Evolutionary conservation across 2,113 vertebrate species (phyloP), one percentile per base, ranked within the genome.

Genomic region (Pseudorectes ferrugineus): DNA sequence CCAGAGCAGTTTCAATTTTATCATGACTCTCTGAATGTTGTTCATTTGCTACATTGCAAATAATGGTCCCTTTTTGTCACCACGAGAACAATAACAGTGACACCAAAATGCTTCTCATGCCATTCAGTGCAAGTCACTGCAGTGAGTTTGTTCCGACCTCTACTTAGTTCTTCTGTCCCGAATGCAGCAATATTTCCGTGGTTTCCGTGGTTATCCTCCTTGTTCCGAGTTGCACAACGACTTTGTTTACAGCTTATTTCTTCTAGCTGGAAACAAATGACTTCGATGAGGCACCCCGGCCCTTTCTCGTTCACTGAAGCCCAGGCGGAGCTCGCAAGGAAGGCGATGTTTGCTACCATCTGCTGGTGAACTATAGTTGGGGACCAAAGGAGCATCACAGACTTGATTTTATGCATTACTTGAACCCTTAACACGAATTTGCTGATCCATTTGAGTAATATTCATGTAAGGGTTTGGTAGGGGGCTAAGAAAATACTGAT

Each of bases 341-440:
- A 72, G 51, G 79, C 10, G 72, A 59, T 14, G 43, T 95, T 91
- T 97, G 94, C 95, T 95, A 89, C 96, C 96, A 95, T 78, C 96
- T 97, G 76, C 91, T 92, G 95, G 92, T 71, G 83, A 95, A 12
- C 25, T 35, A 1, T 6, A n/a, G 61, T 0, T 40, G 28, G 14
- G 42, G 9, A 43, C 20, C 31, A 24, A 89, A 52, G 2, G 5
- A 68, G 28, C 9, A 25, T 33, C 35, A 5, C 46, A 21, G 40
- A 21, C 35, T 15, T 15, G 4, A 33, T 66, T 84, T 86, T 61
- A 26, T 28, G 16, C 28, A 5, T 20, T 65, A 23, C 12, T 63
- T 17, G 40, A 55, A 18, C 4, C 2, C 10, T 33, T 38, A 43
- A 33, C 24, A 74, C 40, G 46, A 80, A 43, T 10, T 29, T 59